These are phyloP conservation scores for Raja brachyura DNA, from an alignment of 2,113 vertebrate species.

Conservation along the genomic window DNA sequence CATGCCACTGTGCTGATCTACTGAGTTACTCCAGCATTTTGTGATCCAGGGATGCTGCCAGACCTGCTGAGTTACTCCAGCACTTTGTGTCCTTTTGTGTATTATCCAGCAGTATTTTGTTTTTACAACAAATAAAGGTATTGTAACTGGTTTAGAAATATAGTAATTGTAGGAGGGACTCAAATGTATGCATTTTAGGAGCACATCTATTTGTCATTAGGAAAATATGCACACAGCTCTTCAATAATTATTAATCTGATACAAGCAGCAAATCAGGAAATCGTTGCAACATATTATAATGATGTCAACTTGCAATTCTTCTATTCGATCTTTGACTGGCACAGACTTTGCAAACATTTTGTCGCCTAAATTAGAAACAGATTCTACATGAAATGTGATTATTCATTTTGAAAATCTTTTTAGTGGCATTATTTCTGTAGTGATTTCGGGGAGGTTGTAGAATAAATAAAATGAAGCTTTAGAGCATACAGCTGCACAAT, in stretches of 20 bases:
- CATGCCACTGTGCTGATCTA: too few species aligned
- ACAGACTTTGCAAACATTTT: background rate
- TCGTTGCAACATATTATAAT: background rate
- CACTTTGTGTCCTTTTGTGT: too few species aligned
- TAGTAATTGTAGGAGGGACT: background rate
- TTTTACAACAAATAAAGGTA: background rate
- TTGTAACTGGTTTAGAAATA: background rate
- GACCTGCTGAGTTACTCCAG: too few species aligned
- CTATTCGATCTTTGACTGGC: background rate
- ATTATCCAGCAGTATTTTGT: too few species aligned
- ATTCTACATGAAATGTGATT: conserved; percentile 20
- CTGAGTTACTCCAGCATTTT: too few species aligned
- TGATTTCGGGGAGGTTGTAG: background rate
- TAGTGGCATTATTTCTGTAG: conserved; percentile 1
- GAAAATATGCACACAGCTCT: background rate
- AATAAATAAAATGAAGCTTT: background rate
- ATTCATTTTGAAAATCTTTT: background rate
- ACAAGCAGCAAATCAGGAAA: background rate
- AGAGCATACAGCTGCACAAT: background rate
- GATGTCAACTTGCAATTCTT: background rate
- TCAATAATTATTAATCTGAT: background rate
- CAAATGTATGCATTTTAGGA: background rate
- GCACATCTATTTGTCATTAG: background rate
- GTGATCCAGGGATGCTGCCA: too few species aligned
- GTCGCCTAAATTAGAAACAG: background rate